phyloP scores from a whole-genome alignment of 2,113 vertebrate species.

The Charadrius vociferus region DNA sequence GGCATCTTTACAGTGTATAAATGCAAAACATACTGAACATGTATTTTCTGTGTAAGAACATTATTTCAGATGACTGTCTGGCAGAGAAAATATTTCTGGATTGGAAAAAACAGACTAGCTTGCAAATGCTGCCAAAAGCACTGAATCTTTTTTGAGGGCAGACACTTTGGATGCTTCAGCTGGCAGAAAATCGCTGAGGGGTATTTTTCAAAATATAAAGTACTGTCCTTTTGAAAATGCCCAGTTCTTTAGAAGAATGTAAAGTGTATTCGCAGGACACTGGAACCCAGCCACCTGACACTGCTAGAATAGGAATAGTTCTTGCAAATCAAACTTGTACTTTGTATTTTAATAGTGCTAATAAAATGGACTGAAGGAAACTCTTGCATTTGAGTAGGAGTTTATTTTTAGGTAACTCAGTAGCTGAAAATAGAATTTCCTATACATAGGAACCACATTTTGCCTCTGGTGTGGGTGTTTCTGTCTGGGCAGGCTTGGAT shows the following conservation, averaged over 20 bases:
- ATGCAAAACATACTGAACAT: slow-evolving; percentile 29
- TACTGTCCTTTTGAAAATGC: slow-evolving; percentile 12
- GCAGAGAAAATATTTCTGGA: slow-evolving; percentile 38
- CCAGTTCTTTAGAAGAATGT: slow-evolving; percentile 34
- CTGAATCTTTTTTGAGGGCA: slow-evolving; percentile 54
- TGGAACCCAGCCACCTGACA: not conserved
- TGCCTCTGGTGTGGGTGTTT: not conserved
- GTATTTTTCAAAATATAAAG: slow-evolving; percentile 49
- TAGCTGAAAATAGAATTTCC: slow-evolving; percentile 13
- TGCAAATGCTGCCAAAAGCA: slow-evolving; percentile 38
- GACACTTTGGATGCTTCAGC: slow-evolving; percentile 39
- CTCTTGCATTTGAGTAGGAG: not conserved
- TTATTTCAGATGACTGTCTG: slow-evolving; percentile 61
- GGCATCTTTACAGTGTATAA: not conserved
- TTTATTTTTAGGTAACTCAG: slow-evolving; percentile 40
- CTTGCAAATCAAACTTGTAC: not conserved
- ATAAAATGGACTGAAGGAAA: slow-evolving; percentile 25
- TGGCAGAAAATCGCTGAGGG: slow-evolving; percentile 31
- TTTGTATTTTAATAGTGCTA: slow-evolving; percentile 20
- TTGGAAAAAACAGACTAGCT: slow-evolving; percentile 63
- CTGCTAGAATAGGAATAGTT: not conserved
- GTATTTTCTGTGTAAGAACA: slow-evolving; percentile 57
- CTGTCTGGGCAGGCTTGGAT: not conserved
- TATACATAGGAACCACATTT: slow-evolving; percentile 9
- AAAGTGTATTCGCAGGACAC: slow-evolving; percentile 1